phyloP scores from a whole-genome alignment of 1,140 invertebrate species.

The Drosophila busckii region DNA sequence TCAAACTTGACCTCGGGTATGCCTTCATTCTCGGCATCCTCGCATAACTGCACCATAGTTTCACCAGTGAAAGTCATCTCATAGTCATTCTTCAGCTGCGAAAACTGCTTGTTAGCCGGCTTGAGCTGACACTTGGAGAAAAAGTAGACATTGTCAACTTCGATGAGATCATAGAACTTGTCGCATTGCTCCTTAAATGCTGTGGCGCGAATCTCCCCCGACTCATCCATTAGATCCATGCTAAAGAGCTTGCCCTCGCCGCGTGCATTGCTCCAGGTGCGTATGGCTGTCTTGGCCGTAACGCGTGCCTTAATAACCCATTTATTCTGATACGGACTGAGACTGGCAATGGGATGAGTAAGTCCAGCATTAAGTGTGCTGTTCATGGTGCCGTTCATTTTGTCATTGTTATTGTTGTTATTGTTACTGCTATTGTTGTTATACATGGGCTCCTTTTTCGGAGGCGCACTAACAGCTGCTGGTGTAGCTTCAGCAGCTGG shows the following conservation, averaged over 20 bases:
- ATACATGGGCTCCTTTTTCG: constrained; percentile 39
- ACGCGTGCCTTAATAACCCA: constrained; percentile 96
- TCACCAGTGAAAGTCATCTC: constrained; percentile 95
- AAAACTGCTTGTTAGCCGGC: constrained; percentile 94
- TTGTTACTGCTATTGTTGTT: constrained; percentile 35
- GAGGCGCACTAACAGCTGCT: constrained; percentile 24
- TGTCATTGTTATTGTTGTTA: constrained; percentile 47
- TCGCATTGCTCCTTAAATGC: constrained; percentile 95
- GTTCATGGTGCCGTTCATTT: constrained; percentile 46
- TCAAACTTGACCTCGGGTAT: constrained; percentile 91
- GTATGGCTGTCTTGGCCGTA: constrained; percentile 89
- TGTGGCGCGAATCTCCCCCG: constrained; percentile 96
- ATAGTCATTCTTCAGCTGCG: constrained; percentile 93
- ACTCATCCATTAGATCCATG: constrained; percentile 95
- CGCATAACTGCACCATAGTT: constrained; percentile 86
- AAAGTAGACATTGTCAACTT: constrained; percentile 93
- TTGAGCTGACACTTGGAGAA: constrained; percentile 91
- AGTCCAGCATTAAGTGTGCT: constrained; percentile 75
- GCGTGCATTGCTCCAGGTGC: constrained; percentile 93
- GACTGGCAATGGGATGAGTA: constrained; percentile 86
- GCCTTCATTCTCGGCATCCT: constrained; percentile 81
- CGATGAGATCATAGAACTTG: constrained; percentile 93
- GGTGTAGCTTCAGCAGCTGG: constrained; percentile 24
- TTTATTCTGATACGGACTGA: constrained; percentile 95
- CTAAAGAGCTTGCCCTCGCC: constrained; percentile 97